phyloP scores from a whole-genome alignment of 2,888 invertebrate species.

The Cephonodes hylas region DNA sequence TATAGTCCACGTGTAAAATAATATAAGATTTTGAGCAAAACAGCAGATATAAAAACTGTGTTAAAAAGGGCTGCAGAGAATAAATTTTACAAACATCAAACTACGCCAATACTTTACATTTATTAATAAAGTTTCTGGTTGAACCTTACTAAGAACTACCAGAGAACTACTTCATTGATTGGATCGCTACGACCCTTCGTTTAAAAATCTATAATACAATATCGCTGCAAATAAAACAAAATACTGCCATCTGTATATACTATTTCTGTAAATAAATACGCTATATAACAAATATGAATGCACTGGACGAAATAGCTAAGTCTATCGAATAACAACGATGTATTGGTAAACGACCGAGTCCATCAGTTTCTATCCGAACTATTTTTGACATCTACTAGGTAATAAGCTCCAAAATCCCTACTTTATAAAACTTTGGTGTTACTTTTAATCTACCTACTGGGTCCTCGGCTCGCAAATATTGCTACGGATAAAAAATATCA shows the following conservation, averaged over 20 bases:
- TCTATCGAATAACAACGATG: conserved; percentile 50
- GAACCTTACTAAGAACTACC: not conserved
- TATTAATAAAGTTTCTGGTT: not conserved
- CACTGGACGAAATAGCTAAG: conserved; percentile 66
- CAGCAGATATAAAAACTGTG: not conserved
- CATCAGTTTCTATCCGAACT: conserved; percentile 30
- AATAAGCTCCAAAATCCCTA: conserved; percentile 70
- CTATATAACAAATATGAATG: conserved; percentile 22
- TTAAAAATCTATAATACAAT: not conserved
- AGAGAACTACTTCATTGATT: not conserved
- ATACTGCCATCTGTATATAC: conserved; percentile 20
- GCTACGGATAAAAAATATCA: conserved; percentile 61
- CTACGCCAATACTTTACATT: not conserved
- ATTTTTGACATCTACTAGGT: conserved; percentile 44
- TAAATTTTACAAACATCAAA: not conserved
- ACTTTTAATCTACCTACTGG: conserved; percentile 70
- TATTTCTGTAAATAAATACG: conserved; percentile 14
- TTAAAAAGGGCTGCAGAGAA: not conserved
- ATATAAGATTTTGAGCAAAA: not conserved
- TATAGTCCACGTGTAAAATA: not conserved
- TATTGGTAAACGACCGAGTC: conserved; percentile 35
- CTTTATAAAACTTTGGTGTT: conserved; percentile 74
- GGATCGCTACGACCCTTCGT: not conserved
- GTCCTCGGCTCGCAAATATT: conserved; percentile 57
- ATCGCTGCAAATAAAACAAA: conserved; percentile 33